Conservation (phyloP, 2,888 invertebrate species). For the Amphipoea lucens region DNA sequence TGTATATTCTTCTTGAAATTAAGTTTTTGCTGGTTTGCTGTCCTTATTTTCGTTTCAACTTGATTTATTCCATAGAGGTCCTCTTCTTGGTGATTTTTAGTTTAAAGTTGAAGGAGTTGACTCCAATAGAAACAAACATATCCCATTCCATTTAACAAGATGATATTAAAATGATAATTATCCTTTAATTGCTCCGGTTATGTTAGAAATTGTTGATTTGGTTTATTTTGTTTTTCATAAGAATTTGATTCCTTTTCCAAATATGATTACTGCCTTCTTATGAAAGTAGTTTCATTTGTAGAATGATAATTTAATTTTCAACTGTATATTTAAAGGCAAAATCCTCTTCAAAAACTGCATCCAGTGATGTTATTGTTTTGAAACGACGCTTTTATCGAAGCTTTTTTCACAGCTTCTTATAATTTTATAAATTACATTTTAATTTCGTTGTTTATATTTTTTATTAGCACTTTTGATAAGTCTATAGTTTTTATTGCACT, state of each 20-base stretch:
- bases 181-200: conserved; percentile 9
- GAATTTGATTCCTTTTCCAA: conserved; percentile 8
- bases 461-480: conserved; percentile 55
- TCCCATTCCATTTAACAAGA: background rate
- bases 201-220: conserved; percentile 1
- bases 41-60: background rate
- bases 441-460: conserved; percentile 23
- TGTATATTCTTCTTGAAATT: conserved; percentile 20
- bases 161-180: conserved; percentile 8
- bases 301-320: conserved; percentile 38
- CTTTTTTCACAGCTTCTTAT: conserved; percentile 10
- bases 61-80: conserved; percentile 5
- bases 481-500: conserved; percentile 62
- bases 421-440: conserved; percentile 12
- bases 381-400: conserved; percentile 5
- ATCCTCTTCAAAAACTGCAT: conserved; percentile 27
- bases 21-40: background rate
- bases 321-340: conserved; percentile 11
- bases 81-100: conserved; percentile 5
- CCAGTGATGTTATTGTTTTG: conserved; percentile 6
- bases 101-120: background rate
- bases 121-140: conserved; percentile 6
- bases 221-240: conserved; percentile 13
- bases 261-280: background rate
- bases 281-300: conserved; percentile 7